Evolutionary conservation across 2,113 vertebrate species (phyloP).

Genomic region (Lepisosteus oculatus): DNA sequence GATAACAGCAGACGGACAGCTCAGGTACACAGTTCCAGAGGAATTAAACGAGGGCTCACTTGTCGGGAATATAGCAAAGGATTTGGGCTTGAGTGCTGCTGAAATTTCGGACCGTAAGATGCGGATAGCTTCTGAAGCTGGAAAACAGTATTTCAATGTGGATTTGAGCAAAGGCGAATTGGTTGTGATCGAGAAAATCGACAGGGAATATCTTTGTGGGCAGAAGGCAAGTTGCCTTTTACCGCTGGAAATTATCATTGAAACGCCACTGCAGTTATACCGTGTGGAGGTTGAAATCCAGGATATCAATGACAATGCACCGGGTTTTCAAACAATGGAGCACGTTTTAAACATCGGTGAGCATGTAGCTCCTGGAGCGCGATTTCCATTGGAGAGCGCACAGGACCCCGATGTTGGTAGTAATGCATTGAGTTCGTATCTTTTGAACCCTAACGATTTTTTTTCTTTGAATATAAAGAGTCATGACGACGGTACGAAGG

Average conservation of each 20-base stretch:
- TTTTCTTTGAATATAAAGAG: slow-evolving; percentile 42
- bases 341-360: slow-evolving; percentile 51
- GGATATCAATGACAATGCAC: slow-evolving; percentile 24
- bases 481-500: slow-evolving; percentile 43
- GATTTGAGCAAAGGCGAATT: slow-evolving; percentile 38
- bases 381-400: slow-evolving; percentile 34
- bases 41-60: slow-evolving; percentile 39
- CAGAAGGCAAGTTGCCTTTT: slow-evolving; percentile 37
- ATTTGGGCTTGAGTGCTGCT: slow-evolving; percentile 33
- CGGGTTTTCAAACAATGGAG: slow-evolving; percentile 26
- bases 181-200: slow-evolving; percentile 42
- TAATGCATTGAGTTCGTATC: slow-evolving; percentile 53
- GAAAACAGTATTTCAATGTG: slow-evolving; percentile 39
- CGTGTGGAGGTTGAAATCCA: slow-evolving; percentile 42
- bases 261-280: slow-evolving; percentile 33
- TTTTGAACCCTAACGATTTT: slow-evolving; percentile 46
- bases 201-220: slow-evolving; percentile 46
- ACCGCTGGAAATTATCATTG: slow-evolving; percentile 36
- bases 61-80: slow-evolving; percentile 23
- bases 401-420: slow-evolving; percentile 52
- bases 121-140: slow-evolving; percentile 33
- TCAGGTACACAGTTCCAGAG: slow-evolving; percentile 55
- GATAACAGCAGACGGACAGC: slow-evolving; percentile 55
- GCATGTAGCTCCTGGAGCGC: slow-evolving; percentile 33
- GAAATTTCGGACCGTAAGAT: slow-evolving; percentile 37